Evolutionary conservation across 2,113 vertebrate genomes (phyloP).

Genomic region (Cebidichthys violaceus): DNA sequence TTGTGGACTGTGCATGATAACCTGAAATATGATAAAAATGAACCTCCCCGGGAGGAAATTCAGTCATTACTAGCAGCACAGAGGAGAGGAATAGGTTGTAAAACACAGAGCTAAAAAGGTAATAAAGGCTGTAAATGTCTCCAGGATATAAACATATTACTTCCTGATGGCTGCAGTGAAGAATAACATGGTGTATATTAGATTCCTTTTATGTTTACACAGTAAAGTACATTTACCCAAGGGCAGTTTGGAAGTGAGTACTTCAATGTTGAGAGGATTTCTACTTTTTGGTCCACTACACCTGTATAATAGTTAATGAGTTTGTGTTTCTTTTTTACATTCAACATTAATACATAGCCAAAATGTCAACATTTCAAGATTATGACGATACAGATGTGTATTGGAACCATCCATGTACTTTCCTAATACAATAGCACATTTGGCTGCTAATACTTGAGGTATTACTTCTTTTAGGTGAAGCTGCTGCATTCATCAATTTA

Average conservation of each 20-base stretch:
- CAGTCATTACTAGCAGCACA: not conserved
- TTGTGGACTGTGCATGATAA: constrained; percentile 6
- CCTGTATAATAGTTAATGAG: not conserved
- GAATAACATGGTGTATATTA: not conserved
- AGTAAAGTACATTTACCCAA: not conserved
- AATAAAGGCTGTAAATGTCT: constrained; percentile 4
- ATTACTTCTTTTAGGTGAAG: too few relatives aligned
- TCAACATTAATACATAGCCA: not conserved
- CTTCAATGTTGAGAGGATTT: not conserved
- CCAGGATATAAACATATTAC: constrained; percentile 31
- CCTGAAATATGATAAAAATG: constrained; percentile 10
- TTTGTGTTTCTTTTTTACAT: constrained; percentile 5
- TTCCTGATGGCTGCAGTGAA: constrained; percentile 25
- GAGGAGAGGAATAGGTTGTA: not conserved
- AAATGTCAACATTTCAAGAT: not conserved
- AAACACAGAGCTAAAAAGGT: constrained; percentile 4
- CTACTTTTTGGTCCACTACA: not conserved
- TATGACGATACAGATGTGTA: not conserved
- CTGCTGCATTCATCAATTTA: too few relatives aligned
- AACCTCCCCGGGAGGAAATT: constrained; percentile 19
- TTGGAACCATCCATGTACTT: too few relatives aligned
- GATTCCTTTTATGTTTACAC: not conserved
- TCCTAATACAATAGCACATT: not conserved
- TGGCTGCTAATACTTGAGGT: not conserved
- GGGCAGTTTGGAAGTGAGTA: not conserved